phyloP scores from a whole-genome alignment of 92 coral and sea anemone species.

The Actinostola sp. region DNA sequence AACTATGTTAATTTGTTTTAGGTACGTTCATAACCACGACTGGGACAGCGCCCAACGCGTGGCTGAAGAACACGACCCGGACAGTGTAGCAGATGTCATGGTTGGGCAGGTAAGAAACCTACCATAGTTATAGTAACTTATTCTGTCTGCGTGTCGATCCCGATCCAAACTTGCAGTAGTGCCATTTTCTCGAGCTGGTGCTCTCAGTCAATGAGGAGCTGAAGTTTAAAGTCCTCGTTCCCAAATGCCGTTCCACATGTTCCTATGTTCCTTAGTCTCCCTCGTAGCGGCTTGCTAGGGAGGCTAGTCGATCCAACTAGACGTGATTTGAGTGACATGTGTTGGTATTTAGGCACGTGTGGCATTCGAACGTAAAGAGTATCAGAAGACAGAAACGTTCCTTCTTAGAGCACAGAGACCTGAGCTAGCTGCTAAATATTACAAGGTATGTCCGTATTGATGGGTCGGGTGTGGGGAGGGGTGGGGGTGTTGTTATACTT shows the following conservation, averaged over 20 bases:
- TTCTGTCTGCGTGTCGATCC: too few species aligned
- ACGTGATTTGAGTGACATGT: neutral
- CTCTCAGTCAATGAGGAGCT: too few species aligned
- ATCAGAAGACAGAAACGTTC: conserved; percentile 94
- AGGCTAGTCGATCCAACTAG: too few species aligned
- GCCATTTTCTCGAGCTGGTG: too few species aligned
- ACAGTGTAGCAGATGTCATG: conserved; percentile 92
- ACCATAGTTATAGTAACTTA: too few species aligned
- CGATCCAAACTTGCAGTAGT: too few species aligned
- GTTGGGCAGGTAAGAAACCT: conserved; percentile 82
- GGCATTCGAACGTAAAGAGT: conserved; percentile 95
- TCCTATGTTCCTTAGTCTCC: too few species aligned
- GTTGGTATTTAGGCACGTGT: conserved; percentile 83
- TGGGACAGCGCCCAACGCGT: conserved; percentile 99
- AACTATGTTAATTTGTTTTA: conserved; percentile 8
- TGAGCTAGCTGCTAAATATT: conserved; percentile 92
- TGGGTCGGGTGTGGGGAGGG: too few species aligned
- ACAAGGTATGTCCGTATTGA: conserved; percentile 72
- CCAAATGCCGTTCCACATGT: too few species aligned
- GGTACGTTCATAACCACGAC: conserved; percentile 98
- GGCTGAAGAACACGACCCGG: conserved; percentile 97
- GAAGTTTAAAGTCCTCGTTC: too few species aligned
- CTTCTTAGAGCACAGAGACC: conserved; percentile 95
- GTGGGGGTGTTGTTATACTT: too few species aligned
- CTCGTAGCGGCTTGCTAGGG: too few species aligned